Base-by-base conservation (phyloP, 2,888 invertebrate species). In the Agrochola lychnidis region DNA sequence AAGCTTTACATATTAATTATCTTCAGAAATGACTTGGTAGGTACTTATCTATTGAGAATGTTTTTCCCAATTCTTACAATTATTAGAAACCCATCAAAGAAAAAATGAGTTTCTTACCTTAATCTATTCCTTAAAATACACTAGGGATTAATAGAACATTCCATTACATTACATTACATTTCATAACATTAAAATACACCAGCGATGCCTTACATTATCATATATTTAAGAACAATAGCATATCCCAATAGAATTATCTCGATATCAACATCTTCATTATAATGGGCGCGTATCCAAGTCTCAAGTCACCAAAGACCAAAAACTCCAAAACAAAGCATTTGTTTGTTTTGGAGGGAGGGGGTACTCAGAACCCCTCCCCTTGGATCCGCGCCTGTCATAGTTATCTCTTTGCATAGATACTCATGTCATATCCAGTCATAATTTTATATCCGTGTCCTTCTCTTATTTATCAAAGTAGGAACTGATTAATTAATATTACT, bases 271-370 rank as follows among this genome's bases (percentile, higher is more conserved):
- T 25, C 14, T 14, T 45, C 30, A 30, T 30, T 2, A 30, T 12
- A 22, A 19, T 12, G 0, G 81, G 76, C 76, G 71, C 81, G 81
- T 42, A 81, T 72, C 72, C 76, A 76, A 81, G 69, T 6, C 45
- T 66, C 64, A 30, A 30, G 56, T 19, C 69, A 2, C 3, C 25
- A 40, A 19, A 9, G 61, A 69, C 53, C 14, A 64, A 19, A n/a
- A 70, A 51, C 69, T 73, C 82, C 72, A 81, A 69, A 72, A 72
- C 62, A 51, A n/a, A 71, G 30, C 25, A 45, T 61, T 36, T 40
- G 16, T 76, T 51, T n/a, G 66, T 72, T 76, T 45, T 51, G 66
- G 72, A 75, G 77, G 62, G 56, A 71, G 76, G 69, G 63, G 61
- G 22, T 66, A n/a, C 36, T 69, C 19, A 36, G 12, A 36, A 42